A percentile compares a stretch with the other conserved stretches of the same genome.
phyloP scores from a whole-genome alignment of 1,140 invertebrate genomes.

The Bombus waltoni region DNA sequence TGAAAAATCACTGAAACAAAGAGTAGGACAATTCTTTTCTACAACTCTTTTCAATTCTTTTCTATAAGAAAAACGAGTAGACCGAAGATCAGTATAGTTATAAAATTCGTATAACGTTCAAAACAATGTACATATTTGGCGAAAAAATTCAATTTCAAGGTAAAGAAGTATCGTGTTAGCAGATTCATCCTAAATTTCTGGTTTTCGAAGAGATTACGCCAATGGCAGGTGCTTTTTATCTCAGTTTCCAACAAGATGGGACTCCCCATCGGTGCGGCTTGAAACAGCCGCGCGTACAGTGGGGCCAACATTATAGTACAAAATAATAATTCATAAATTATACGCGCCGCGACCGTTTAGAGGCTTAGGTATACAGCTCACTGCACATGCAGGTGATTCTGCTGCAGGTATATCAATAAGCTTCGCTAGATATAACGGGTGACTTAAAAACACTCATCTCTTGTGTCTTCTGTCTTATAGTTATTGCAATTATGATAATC shows the following conservation, averaged over 20 bases:
- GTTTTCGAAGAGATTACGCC: constrained; percentile 50
- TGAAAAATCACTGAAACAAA: background rate
- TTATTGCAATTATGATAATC: background rate
- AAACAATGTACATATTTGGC: background rate
- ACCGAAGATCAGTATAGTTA: no score
- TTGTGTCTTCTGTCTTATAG: background rate
- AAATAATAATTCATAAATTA: constrained; percentile 81
- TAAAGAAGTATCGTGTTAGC: background rate
- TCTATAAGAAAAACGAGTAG: no score
- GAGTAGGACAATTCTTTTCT: no score
- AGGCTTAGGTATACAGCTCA: constrained; percentile 66
- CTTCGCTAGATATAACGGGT: constrained; percentile 18
- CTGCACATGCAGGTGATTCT: constrained; percentile 55
- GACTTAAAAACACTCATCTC: background rate
- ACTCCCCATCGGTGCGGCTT: constrained; percentile 52
- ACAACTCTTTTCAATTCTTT: no score
- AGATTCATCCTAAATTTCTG: background rate
- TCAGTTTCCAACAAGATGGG: constrained; percentile 69
- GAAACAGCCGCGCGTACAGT: constrained; percentile 58
- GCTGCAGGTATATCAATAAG: constrained; percentile 45
- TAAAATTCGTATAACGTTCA: background rate
- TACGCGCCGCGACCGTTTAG: constrained; percentile 74
- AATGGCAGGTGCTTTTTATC: constrained; percentile 67
- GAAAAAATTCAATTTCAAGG: background rate
- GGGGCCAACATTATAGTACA: constrained; percentile 73